Base-by-base conservation (phyloP, 1,140 invertebrate genomes). In the Cardiocondyla obscurior region DNA sequence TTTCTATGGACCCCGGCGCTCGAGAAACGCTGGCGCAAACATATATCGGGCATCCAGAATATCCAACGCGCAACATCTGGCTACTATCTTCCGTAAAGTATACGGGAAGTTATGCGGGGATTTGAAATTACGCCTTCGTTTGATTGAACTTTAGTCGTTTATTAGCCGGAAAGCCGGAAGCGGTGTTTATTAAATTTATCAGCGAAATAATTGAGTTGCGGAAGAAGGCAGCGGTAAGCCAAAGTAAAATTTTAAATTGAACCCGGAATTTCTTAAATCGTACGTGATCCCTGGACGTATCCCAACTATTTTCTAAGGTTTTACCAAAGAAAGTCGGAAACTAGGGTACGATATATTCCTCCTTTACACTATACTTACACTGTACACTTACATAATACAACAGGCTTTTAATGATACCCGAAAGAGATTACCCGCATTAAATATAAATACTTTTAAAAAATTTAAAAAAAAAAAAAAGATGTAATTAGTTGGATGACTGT, bases 41-140 rank as follows among this genome's bases (percentile, higher is more conserved):
- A 69, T 79, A 79, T 79, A 79, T 79, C 74, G 55, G 14, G 74
- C 22, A 19, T 67, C 44, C 16, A 53, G 62, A 79, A 79, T 67
- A 69, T 69, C 62, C 28, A 65, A 12, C 33, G 60, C 16, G 33
- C 19, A 30, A n/a, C 4, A 46, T 33, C 25, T 25, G 30, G 44
- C 65, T 77, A 62, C 57, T 76, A 36, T 19, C 44, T 53, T 10
- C 16, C 33, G 28, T 79, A 79, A 79, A 69, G 22, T 42, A 30
- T 67, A 77, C n/a, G 22, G 12, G 25, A n/a, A 69, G 33, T 76
- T 67, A 53, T 14, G 22, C 10, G 70, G 22, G 22, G 44, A 58
- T 58, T 74, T 7, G 28, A 4, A 51, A 79, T 69, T 39, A 42
- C 39, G 0, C 33, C 16, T 64, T 49, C 36, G 33, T 12, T n/a